These are phyloP conservation scores for Blennius ocellaris DNA, from an alignment of 2,113 vertebrate genomes.

Conservation along the genomic window DNA sequence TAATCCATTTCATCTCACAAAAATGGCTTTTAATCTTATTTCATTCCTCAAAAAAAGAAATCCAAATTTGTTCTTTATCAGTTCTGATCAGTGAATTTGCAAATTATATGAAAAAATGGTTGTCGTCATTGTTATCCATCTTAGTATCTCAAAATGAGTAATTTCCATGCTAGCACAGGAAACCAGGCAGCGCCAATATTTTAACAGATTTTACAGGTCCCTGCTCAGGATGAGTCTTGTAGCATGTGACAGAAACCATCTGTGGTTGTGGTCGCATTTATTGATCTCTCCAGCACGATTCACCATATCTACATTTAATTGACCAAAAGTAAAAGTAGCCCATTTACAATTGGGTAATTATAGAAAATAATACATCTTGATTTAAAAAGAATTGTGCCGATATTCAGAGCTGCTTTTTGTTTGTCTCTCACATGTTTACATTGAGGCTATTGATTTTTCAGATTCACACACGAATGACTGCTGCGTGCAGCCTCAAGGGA, in stretches of 20 bases:
- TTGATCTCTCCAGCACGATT: constrained; percentile 22
- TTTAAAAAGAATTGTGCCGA: neutral
- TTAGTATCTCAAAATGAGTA: constrained; percentile 4
- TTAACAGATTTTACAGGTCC: constrained; percentile 9
- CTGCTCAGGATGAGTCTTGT: neutral
- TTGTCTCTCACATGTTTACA: constrained; percentile 24
- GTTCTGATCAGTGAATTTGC: neutral
- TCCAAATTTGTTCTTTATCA: neutral
- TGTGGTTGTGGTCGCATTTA: constrained; percentile 13
- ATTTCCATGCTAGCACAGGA: neutral
- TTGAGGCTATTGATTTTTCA: constrained; percentile 37
- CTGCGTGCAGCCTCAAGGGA: neutral
- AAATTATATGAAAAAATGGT: neutral
- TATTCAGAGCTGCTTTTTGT: neutral
- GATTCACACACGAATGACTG: constrained; percentile 28
- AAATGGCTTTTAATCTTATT: neutral
- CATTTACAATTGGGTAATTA: neutral
- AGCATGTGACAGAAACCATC: constrained; percentile 14
- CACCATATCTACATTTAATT: constrained; percentile 4
- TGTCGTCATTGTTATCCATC: constrained; percentile 16
- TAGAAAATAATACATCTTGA: too few relatives aligned
- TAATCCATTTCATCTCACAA: neutral
- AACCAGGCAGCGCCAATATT: constrained; percentile 11
- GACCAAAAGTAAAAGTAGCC: constrained; percentile 15
- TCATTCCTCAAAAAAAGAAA: constrained; percentile 5